These are phyloP conservation scores for Danaus chrysippus DNA, from an alignment of 2,888 invertebrate species.

Conservation along the genomic window DNA sequence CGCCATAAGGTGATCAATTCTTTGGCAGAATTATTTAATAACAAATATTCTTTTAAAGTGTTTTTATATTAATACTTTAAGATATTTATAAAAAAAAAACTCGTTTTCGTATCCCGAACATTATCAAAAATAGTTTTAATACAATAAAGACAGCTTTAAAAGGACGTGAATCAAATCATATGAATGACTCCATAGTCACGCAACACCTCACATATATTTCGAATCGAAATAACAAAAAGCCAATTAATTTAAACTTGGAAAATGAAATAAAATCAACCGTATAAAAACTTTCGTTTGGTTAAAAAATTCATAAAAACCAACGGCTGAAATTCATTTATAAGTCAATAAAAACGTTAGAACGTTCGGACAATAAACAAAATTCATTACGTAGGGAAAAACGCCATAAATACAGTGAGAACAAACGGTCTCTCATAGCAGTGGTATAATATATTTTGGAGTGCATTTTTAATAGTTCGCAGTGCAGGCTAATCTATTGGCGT, in stretches of 20 bases:
- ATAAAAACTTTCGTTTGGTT: slow-evolving; percentile 13
- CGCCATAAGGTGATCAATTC: no score
- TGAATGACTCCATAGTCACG: slow-evolving; percentile 13
- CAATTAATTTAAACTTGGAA: slow-evolving; percentile 23
- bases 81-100: no score
- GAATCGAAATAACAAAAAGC: slow-evolving; percentile 14
- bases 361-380: slow-evolving; percentile 40
- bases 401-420: slow-evolving; percentile 38
- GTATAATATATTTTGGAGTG: slow-evolving; percentile 41
- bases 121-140: neutral
- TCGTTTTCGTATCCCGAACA: no score
- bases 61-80: no score
- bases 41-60: no score
- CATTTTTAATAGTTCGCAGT: slow-evolving; percentile 40
- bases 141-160: slow-evolving; percentile 3
- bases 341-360: slow-evolving; percentile 23
- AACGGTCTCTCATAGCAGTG: slow-evolving; percentile 36
- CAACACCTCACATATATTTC: slow-evolving; percentile 10
- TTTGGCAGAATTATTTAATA: no score
- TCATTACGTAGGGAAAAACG: slow-evolving; percentile 37
- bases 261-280: slow-evolving; percentile 25
- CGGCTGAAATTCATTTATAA: slow-evolving; percentile 15
- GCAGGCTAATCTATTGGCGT: slow-evolving; percentile 37
- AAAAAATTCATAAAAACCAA: slow-evolving; percentile 10
- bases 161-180: neutral